phyloP scores from a whole-genome alignment of 2,888 invertebrate species.

The Trachelus iudaicus region DNA sequence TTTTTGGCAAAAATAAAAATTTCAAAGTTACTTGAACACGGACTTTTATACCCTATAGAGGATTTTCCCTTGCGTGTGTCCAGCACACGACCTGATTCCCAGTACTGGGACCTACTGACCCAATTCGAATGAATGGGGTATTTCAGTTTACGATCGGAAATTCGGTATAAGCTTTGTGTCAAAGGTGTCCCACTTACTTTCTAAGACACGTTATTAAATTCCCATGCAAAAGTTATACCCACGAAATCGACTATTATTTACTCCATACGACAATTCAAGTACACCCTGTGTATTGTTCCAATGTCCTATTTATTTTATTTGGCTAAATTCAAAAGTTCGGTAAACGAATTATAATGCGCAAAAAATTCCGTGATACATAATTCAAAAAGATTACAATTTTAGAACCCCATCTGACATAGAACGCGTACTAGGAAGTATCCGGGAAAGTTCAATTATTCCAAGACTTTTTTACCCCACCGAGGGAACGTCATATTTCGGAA shows the following conservation, averaged over 20 bases:
- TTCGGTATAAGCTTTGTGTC: slow-evolving; percentile 21
- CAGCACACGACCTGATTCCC: slow-evolving; percentile 55
- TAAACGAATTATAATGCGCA: neutral
- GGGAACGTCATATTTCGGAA: neutral
- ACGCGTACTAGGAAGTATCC: neutral
- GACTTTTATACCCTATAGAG: slow-evolving; percentile 28
- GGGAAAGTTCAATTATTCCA: neutral
- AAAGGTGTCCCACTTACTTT: slow-evolving; percentile 25
- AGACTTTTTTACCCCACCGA: neutral
- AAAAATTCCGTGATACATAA: neutral
- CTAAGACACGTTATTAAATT: neutral
- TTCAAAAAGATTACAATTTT: neutral
- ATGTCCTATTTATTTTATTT: neutral
- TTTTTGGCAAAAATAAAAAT: neutral
- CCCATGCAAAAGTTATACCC: neutral
- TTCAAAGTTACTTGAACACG: slow-evolving; percentile 24
- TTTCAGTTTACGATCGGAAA: slow-evolving; percentile 39
- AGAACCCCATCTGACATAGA: neutral
- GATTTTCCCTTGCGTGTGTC: slow-evolving; percentile 47
- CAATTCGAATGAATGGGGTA: slow-evolving; percentile 38
- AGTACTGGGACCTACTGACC: slow-evolving; percentile 42
- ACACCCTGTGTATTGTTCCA: neutral
- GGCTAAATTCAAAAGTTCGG: neutral
- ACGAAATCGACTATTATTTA: neutral
- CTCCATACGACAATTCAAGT: neutral